These are phyloP conservation scores for Diadumene lineata DNA, from an alignment of 92 coral and sea anemone species.

Conservation along the genomic window DNA sequence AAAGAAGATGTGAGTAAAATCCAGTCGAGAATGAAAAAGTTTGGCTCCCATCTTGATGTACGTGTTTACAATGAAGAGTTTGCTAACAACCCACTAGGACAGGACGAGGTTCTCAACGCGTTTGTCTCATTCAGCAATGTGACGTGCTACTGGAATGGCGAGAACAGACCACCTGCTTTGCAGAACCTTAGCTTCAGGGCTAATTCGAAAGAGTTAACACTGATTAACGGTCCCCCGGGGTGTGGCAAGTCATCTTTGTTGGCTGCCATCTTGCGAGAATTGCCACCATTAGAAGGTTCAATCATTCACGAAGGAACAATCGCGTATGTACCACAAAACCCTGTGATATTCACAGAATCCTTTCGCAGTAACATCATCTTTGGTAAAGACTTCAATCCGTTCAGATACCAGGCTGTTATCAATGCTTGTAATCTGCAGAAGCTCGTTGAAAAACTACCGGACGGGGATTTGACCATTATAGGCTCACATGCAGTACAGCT, in stretches of 20 bases:
- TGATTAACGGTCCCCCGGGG: slow-evolving; percentile 79
- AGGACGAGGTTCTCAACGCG: not conserved
- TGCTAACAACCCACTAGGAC: slow-evolving; percentile 1
- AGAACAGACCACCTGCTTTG: slow-evolving; percentile 52
- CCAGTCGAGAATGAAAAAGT: slow-evolving; percentile 39
- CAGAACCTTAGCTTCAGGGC: slow-evolving; percentile 60
- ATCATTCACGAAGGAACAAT: slow-evolving; percentile 70
- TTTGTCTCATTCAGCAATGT: slow-evolving; percentile 61
- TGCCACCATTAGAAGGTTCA: slow-evolving; percentile 70
- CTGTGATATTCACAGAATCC: slow-evolving; percentile 67
- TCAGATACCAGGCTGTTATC: slow-evolving; percentile 81
- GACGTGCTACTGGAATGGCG: slow-evolving; percentile 79
- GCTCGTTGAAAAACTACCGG: slow-evolving; percentile 59
- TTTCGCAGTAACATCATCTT: slow-evolving; percentile 69
- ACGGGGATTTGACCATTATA: slow-evolving; percentile 75
- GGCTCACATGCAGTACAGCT: slow-evolving; percentile 61
- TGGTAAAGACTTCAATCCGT: slow-evolving; percentile 76
- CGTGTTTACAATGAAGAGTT: slow-evolving; percentile 34
- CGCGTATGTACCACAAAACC: slow-evolving; percentile 76
- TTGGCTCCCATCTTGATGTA: slow-evolving; percentile 15
- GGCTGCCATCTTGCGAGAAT: slow-evolving; percentile 74
- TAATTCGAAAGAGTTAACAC: slow-evolving; percentile 67
- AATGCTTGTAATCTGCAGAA: slow-evolving; percentile 73
- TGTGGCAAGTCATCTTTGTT: slow-evolving; percentile 84
- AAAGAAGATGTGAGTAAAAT: slow-evolving; percentile 67